Evolutionary conservation across 2,888 invertebrate species (phyloP).

Genomic region (Drosophila fulvimacula): DNA sequence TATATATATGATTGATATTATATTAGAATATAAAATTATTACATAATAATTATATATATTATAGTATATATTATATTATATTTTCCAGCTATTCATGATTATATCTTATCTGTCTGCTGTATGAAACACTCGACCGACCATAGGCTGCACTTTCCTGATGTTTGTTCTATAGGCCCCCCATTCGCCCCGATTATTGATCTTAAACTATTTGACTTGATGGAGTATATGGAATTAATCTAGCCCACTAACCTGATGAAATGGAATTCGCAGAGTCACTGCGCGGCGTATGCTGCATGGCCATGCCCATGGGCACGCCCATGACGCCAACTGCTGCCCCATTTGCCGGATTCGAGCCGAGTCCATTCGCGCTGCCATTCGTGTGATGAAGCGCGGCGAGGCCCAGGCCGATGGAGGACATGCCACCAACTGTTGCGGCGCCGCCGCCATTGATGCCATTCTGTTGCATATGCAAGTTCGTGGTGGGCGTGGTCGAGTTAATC

Average conservation of each 20-base stretch:
- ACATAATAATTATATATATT: too few species aligned
- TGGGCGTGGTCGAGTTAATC: constrained; percentile 63
- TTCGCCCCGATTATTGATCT: not conserved
- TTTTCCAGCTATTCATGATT: not conserved
- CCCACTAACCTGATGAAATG: constrained; percentile 84
- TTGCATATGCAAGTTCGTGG: constrained; percentile 56
- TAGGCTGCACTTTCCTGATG: not conserved
- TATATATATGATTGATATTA: too few species aligned
- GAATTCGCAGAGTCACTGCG: constrained; percentile 85
- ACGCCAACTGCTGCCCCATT: constrained; percentile 12
- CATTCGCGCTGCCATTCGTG: constrained; percentile 65
- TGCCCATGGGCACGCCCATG: constrained; percentile 54
- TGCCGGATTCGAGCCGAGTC: constrained; percentile 34
- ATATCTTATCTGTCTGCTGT: not conserved
- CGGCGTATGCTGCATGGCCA: constrained; percentile 83
- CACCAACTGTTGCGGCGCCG: not conserved
- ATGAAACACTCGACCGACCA: constrained; percentile 3
- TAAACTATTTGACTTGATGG: not conserved
- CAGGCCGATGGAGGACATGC: constrained; percentile 38
- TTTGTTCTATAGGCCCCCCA: not conserved
- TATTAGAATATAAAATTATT: too few species aligned
- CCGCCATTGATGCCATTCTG: constrained; percentile 51
- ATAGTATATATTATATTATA: too few species aligned
- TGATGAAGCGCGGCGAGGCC: constrained; percentile 56
- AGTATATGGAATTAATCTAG: not conserved